Conservation (phyloP, 2,113 vertebrate genomes). For the Ciconia boyciana region DNA sequence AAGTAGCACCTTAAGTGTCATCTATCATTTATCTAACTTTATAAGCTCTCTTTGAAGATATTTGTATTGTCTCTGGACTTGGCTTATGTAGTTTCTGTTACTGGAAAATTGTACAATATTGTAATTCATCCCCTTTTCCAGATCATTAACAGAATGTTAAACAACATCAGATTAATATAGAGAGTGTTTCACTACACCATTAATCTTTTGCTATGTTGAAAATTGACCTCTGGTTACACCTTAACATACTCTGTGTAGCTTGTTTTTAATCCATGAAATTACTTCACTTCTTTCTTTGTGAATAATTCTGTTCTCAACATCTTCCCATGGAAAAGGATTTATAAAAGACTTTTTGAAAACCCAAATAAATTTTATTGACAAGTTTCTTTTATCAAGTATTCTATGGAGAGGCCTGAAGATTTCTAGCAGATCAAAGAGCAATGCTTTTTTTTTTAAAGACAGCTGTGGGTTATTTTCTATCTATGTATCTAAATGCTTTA, state of each 20-base stretch:
- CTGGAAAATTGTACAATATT: background rate
- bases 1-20: background rate
- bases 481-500: background rate
- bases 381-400: background rate
- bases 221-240: background rate
- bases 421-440: background rate
- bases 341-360: background rate
- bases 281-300: background rate
- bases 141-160: conserved; percentile 15
- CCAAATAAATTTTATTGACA: background rate
- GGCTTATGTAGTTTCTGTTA: background rate
- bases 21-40: background rate
- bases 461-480: background rate
- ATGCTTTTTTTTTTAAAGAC: background rate
- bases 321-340: background rate
- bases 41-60: background rate
- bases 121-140: background rate
- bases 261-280: background rate
- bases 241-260: background rate
- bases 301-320: background rate
- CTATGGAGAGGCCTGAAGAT: background rate
- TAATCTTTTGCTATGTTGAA: background rate
- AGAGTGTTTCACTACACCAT: background rate
- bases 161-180: background rate
- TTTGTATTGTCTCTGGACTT: background rate